Evolutionary conservation across 2,797 vertebrate species (phyloP), one percentile per base, ranked within the genome.

Genomic region (Sphenodon punctatus): DNA sequence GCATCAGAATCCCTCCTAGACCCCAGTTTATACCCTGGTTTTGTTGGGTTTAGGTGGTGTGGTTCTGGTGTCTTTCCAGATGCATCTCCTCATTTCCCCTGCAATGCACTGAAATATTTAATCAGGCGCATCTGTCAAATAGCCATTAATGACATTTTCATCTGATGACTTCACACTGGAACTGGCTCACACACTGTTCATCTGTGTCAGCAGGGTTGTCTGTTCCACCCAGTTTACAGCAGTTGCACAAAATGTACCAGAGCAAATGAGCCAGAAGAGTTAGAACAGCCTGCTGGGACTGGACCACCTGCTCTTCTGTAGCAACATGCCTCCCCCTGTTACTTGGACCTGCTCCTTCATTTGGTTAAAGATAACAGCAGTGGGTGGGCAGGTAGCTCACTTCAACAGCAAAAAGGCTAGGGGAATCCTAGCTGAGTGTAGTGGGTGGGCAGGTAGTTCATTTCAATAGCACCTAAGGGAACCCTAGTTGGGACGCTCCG

Each of bases 281-380:
- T 41, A 25, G 46, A 12, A 69, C 1, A 14, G 5, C 2, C 5
- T 34, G 22, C 53, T 58, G 32, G 67, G 60, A 15, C 4, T 25
- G 10, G 64, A 3, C 6, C 42, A 61, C 43, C 6, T 51, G 30
- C 45, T 42, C 22, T 48, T 41, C 59, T 27, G 17, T 10, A 23
- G 8, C 11, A 59, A 13, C 17, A 10, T 23, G 34, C 49, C 42
- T 32, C 68, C 72, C 58, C 25, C 46, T 9, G 11, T 22, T 22
- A n/a, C 19, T 4, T 30, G 5, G 19, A 27, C 53, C 17, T 56
- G 48, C 23, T 36, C 7, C 20, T 61, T 20, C 22, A 15, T 34
- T 15, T 19, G 7, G 30, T 20, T 39, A 27, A 34, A 32, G 23
- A 30, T 38, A 0, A 0, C 22, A 67, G 42, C 19, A 32, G 32